Percentiles rank a stretch among this genome's conserved stretches.
phyloP scores from a whole-genome alignment of 2,797 vertebrate genomes.

The Numenius phaeopus region DNA sequence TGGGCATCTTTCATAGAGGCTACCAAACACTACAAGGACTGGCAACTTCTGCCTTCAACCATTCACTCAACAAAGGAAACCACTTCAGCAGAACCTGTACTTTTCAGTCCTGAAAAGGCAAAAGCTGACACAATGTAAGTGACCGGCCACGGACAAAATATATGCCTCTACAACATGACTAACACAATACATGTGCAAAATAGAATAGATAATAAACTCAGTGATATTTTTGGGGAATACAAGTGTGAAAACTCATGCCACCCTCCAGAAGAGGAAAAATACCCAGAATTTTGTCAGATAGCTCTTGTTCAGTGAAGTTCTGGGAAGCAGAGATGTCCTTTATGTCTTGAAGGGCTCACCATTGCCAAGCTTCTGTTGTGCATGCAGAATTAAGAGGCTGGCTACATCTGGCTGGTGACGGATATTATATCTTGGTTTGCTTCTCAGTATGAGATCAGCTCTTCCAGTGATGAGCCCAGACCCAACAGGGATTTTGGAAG shows the following conservation, averaged over 20 bases:
- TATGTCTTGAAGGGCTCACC: neutral
- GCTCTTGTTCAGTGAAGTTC: neutral
- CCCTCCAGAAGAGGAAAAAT: neutral
- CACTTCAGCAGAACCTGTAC: neutral
- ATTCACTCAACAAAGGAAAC: neutral
- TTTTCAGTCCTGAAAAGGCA: neutral
- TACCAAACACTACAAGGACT: neutral
- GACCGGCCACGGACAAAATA: neutral
- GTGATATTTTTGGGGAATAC: neutral
- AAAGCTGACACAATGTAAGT: neutral
- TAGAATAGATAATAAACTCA: neutral
- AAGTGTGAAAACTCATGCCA: neutral
- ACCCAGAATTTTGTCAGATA: neutral
- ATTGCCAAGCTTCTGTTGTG: neutral
- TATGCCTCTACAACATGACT: neutral
- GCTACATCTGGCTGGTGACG: neutral
- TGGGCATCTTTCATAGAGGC: neutral
- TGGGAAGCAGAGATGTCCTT: neutral
- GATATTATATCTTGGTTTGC: neutral
- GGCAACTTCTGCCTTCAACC: neutral
- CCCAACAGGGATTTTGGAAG: neutral
- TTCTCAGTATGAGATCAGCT: neutral
- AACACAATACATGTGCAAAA: neutral
- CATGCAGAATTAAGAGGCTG: neutral
- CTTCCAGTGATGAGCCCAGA: neutral